phyloP scores from a whole-genome alignment of 2,888 invertebrate species.

The Chrysolina americana region DNA sequence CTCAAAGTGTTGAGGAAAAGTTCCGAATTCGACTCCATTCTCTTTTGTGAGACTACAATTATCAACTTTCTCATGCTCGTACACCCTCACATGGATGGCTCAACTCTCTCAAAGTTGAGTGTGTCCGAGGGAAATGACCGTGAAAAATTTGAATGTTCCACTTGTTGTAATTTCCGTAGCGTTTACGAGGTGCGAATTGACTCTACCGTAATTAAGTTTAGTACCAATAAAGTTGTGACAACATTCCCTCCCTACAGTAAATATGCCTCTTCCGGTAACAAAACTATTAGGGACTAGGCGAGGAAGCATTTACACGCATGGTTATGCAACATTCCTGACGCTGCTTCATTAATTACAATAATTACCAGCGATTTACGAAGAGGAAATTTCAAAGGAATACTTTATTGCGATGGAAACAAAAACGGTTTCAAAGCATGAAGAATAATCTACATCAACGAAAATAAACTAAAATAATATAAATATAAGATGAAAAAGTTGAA shows the following conservation, averaged over 20 bases:
- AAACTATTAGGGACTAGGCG: constrained; percentile 7
- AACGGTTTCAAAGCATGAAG: too few species aligned
- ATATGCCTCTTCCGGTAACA: constrained; percentile 8
- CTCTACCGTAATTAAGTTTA: constrained; percentile 12
- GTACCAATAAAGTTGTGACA: constrained; percentile 20
- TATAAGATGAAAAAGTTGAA: too few species aligned
- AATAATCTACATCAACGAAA: too few species aligned
- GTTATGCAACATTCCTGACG: neutral
- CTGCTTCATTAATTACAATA: neutral
- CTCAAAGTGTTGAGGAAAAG: too few species aligned
- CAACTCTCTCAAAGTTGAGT: neutral
- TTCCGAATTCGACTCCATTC: too few species aligned
- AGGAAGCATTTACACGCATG: neutral
- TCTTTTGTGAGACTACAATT: too few species aligned
- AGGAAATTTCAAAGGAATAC: too few species aligned
- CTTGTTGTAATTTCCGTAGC: constrained; percentile 8
- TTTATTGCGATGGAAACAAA: too few species aligned
- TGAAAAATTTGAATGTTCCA: constrained; percentile 5
- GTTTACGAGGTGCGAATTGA: constrained; percentile 12
- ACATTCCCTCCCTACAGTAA: constrained; percentile 23
- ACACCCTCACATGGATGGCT: neutral
- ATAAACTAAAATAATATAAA: too few species aligned
- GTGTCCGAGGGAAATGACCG: neutral
- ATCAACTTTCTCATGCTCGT: too few species aligned
- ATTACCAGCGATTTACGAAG: neutral